A percentile compares a stretch with the other conserved stretches of the same genome.
phyloP scores from a whole-genome alignment of 1,140 invertebrate genomes.

The Caenorhabditis inopinata region DNA sequence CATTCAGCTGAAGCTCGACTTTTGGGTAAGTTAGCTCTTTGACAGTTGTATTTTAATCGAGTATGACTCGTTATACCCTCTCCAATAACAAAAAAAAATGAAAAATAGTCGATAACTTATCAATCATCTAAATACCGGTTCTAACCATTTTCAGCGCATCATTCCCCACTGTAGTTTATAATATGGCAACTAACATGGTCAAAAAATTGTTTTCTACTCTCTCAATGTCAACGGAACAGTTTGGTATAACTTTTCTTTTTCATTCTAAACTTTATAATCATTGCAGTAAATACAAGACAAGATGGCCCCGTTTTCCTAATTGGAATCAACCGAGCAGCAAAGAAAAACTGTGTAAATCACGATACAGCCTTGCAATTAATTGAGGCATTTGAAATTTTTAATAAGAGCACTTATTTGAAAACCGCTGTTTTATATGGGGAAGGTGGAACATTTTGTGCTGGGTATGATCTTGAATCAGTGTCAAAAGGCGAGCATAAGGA shows the following conservation, averaged over 20 bases:
- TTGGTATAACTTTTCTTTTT: background rate
- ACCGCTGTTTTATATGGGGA: constrained; percentile 81
- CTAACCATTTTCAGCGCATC: background rate
- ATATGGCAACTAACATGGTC: background rate
- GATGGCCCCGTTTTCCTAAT: constrained; percentile 74
- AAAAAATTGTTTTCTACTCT: background rate
- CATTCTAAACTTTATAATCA: too few relatives aligned
- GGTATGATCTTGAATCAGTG: constrained; percentile 75
- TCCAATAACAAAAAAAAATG: background rate
- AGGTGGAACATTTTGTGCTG: constrained; percentile 79
- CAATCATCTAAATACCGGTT: background rate
- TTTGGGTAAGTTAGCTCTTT: too few relatives aligned
- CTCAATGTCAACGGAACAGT: background rate
- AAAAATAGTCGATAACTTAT: background rate
- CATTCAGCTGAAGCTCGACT: too few relatives aligned
- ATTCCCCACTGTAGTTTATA: background rate
- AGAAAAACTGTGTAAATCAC: constrained; percentile 78
- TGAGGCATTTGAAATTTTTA: constrained; percentile 77
- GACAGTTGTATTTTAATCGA: too few relatives aligned
- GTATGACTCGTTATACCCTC: too few relatives aligned
- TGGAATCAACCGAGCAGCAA: constrained; percentile 81
- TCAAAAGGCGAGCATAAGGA: constrained; percentile 66
- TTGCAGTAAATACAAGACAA: constrained; percentile 40
- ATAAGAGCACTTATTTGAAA: constrained; percentile 74
- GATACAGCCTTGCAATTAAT: constrained; percentile 73